Conservation (phyloP, 2,888 invertebrate species). For the Ferdinandea cuprea region DNA sequence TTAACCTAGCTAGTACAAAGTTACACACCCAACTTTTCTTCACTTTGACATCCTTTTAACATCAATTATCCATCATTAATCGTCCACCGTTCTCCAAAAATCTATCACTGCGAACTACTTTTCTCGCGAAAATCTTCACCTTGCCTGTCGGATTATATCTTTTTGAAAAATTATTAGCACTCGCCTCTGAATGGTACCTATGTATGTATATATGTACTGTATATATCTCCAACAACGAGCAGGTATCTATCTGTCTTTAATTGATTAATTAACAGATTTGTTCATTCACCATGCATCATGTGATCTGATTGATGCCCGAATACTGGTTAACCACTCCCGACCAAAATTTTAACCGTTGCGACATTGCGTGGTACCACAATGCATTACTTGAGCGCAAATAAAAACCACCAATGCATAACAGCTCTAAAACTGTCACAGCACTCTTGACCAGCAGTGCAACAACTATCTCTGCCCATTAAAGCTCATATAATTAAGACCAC, state of each 20-base stretch:
- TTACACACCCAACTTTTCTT: neutral
- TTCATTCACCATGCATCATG: constrained; percentile 57
- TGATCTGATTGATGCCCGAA: constrained; percentile 40
- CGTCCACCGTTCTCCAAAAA: constrained; percentile 4
- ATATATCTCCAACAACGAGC: constrained; percentile 5
- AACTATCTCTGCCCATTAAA: constrained; percentile 62
- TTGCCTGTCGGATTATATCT: constrained; percentile 57
- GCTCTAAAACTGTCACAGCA: constrained; percentile 55
- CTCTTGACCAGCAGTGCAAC: constrained; percentile 35
- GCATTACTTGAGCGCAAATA: neutral
- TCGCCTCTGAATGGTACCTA: constrained; percentile 36
- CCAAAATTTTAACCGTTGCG: constrained; percentile 26
- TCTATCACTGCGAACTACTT: constrained; percentile 23
- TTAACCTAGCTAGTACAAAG: no score
- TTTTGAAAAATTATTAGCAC: constrained; percentile 21
- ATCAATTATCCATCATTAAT: constrained; percentile 8
- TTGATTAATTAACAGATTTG: constrained; percentile 71
- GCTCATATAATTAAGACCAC: constrained; percentile 62
- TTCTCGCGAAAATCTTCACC: constrained; percentile 59
- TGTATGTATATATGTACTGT: no score
- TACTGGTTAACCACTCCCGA: constrained; percentile 44
- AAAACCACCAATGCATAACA: constrained; percentile 6
- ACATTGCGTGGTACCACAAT: constrained; percentile 42
- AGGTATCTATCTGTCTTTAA: constrained; percentile 23
- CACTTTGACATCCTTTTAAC: constrained; percentile 20